Evolutionary conservation across 1,140 invertebrate genomes (phyloP), one percentile per base, ranked within the genome.

Genomic region (Popillia japonica): DNA sequence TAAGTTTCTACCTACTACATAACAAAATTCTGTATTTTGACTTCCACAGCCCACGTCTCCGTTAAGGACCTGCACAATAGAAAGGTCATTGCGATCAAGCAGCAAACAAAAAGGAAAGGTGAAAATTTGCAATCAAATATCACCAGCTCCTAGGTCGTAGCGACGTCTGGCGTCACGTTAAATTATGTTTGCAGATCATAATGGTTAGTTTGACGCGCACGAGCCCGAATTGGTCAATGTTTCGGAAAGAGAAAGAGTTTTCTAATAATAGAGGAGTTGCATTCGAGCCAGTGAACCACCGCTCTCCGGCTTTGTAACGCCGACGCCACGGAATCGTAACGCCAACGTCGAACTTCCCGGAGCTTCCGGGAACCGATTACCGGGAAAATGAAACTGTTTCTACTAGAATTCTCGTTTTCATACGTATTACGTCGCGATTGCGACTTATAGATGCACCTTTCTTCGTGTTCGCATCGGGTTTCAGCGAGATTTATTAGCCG

Each of bases 121-220:
- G n/a, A n/a, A n/a, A n/a, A n/a, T n/a, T n/a, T n/a, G n/a, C n/a
- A n/a, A n/a, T n/a, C n/a, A n/a, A n/a, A n/a, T n/a, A n/a, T n/a
- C n/a, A n/a, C n/a, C n/a, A n/a, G n/a, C n/a, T n/a, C n/a, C n/a
- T n/a, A n/a, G n/a, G n/a, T n/a, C n/a, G n/a, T 3, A 42, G 41
- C 41, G 44, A 68, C 78, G 81, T 76, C 75, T 79, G 79, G 64
- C 77, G 79, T 77, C 72, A 48, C 72, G 72, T 48, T 68, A 83
- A 83, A 82, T 82, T 80, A 83, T 83, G 82, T 83, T 83, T 82
- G 79, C 79, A 78, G 80, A 83, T 83, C 81, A 80, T 82, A 82
- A 83, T 83, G 82, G 82, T 83, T 83, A 83, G 82, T 83, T 83
- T 83, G 82, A 82, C 81, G 79, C 81, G 78, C 77, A 68, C 61